Evolutionary conservation across 1,140 invertebrate genomes (phyloP), one percentile per base, ranked within the genome.

Genomic region (Probaryconus sp.): DNA sequence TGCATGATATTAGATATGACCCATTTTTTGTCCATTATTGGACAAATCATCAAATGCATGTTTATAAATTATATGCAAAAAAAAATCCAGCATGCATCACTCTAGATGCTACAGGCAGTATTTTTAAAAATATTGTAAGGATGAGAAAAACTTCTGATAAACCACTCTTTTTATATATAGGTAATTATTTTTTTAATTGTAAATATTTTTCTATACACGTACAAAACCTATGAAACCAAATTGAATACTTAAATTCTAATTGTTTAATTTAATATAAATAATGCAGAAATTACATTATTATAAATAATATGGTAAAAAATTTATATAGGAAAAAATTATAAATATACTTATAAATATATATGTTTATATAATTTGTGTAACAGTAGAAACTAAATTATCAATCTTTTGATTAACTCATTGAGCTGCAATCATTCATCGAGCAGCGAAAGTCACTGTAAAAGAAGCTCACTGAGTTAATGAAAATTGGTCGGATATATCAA

Each of bases 41-140:
- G 64, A 40, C 69, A 0, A 74, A 55, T 40, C 50, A 51, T 24
- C 77, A 79, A 48, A 5, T 60, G 0, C 38, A 65, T 16, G 42
- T 70, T 5, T 77, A 67, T 20, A 24, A 40, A 26, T 7, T 17
- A 7, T 58, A 51, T 56, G 42, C 50, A 6, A 40, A 35, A 10
- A 13, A n/a, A 13, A 38, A 64, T 18, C 17, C 42, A n/a, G 31
- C 31, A 5, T 13, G 50, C 6, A 21, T 33, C 2, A 50, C 1
- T n/a, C 30, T 76, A 4, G 72, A 79, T 64, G 75, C 75, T 3
- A 77, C 72, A 5, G 78, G 78, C 1, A 42, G 53, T 14, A 43
- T 76, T 14, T 42, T 69, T 11, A 26, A 38, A 6, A 58, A 61
- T 26, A 53, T 65, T 18, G 21, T 35, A 28, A 64, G 60, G 13